Evolutionary conservation across 1,140 invertebrate genomes (phyloP), one percentile per base, ranked within the genome.

Genomic region (Ylistrum balloti): DNA sequence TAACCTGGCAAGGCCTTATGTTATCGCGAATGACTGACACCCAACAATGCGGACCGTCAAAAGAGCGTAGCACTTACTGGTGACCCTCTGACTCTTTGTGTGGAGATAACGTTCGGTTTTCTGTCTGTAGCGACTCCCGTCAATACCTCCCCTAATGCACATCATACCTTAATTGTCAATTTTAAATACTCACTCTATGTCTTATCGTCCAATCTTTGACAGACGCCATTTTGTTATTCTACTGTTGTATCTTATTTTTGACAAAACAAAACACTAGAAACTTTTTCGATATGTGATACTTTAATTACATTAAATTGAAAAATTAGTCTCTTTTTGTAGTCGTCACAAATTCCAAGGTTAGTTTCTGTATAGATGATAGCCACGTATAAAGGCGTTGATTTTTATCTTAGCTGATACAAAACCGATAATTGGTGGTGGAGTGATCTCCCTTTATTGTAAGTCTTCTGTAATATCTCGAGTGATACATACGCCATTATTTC

Each of bases 211-310:
- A 74, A 74, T 74, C 56, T 74, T 28, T 74, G 56, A 28, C 56
- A 74, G 56, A 74, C 56, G 56, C 56, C 56, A 74, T 74, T 74
- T 74, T 74, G 56, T 74, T 74, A 74, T 74, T 17, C 56, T 74
- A 74, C 22, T 74, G 22, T 74, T 74, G 56, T 74, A 74, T 74
- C 56, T 74, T 74, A 74, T 74, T n/a, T n/a, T n/a, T n/a, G 28
- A 74, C 56, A 74, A 74, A 74, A 74, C 56, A 74, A 74, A 74
- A 74, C 56, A 74, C 56, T 28, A 74, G 56, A 74, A 74, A 74
- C 56, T 74, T 74, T n/a, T 74, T 74, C 56, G 56, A 74, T 74
- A 74, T 74, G 56, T 74, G 56, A 74, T 74, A 74, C 56, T 74
- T 74, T 74, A 74, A 74, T 74, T 74, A 74, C 13, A 74, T 74